A percentile compares a stretch with the other conserved stretches of the same genome.
Conservation (phyloP, 2,888 invertebrate genomes). For the Drosophila engyochracea region DNA sequence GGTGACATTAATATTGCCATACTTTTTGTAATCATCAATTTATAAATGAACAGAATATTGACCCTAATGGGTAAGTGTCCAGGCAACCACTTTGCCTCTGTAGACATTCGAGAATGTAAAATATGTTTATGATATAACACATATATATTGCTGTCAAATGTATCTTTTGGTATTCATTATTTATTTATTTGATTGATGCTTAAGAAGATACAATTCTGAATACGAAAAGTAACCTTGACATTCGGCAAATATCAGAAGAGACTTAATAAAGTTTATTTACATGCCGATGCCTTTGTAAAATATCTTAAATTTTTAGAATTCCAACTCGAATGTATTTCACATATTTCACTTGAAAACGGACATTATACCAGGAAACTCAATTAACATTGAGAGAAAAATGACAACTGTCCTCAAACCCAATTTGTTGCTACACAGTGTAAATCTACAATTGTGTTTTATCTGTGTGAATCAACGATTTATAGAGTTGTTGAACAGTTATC, state of each 20-base stretch:
- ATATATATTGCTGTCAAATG: background rate
- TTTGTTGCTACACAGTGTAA: slow-evolving; percentile 28
- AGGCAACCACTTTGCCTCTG: background rate
- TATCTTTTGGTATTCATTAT: background rate
- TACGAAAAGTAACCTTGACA: background rate
- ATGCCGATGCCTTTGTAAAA: background rate
- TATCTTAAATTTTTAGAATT: background rate
- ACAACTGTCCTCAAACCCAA: background rate
- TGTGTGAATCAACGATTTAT: slow-evolving; percentile 15
- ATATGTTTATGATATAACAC: background rate
- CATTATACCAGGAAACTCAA: background rate
- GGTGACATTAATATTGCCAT: background rate
- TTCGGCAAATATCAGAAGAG: background rate
- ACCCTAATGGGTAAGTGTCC: background rate
- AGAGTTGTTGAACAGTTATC: slow-evolving; percentile 31
- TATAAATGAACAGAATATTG: background rate
- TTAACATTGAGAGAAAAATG: background rate
- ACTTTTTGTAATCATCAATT: background rate
- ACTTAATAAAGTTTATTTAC: background rate
- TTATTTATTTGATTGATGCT: background rate
- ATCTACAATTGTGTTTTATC: slow-evolving; percentile 11
- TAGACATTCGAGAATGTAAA: background rate
- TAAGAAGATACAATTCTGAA: background rate
- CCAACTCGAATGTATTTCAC: background rate
- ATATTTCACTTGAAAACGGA: too few species aligned